Evolutionary conservation across 2,888 invertebrate species (phyloP).

Genomic region (Linnaemya tessellans): DNA sequence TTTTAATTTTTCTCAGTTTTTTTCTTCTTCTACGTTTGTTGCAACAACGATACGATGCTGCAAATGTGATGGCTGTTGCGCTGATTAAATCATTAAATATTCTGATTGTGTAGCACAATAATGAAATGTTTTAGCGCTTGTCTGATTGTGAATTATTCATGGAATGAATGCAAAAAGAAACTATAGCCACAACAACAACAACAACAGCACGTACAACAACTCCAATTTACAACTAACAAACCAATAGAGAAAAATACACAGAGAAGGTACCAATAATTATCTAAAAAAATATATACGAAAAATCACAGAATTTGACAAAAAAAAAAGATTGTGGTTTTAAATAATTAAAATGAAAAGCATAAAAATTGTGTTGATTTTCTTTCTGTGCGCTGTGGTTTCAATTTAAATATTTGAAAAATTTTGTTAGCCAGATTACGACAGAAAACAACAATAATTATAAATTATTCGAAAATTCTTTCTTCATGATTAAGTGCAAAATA

Average conservation of each 20-base stretch:
- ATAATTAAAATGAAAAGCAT: slow-evolving; percentile 59
- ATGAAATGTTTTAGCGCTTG: slow-evolving; percentile 83
- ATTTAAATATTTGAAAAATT: slow-evolving; percentile 56
- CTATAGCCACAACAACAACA: slow-evolving; percentile 13
- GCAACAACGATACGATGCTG: slow-evolving; percentile 66
- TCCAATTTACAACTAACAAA: slow-evolving; percentile 63
- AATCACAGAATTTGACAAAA: slow-evolving; percentile 50
- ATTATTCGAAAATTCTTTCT: slow-evolving; percentile 12
- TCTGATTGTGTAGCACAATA: slow-evolving; percentile 83
- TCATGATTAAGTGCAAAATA: neutral
- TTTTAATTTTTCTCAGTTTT: slow-evolving; percentile 47
- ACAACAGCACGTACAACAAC: slow-evolving; percentile 34
- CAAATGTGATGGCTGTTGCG: slow-evolving; percentile 73
- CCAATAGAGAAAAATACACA: slow-evolving; percentile 40
- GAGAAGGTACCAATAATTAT: slow-evolving; percentile 58
- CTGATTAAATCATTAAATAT: slow-evolving; percentile 82
- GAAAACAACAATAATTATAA: slow-evolving; percentile 41
- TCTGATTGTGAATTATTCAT: slow-evolving; percentile 82
- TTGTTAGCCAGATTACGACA: slow-evolving; percentile 14
- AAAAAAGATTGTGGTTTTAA: slow-evolving; percentile 53
- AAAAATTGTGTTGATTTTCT: neutral
- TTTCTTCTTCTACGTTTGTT: no score
- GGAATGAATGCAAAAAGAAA: slow-evolving; percentile 79
- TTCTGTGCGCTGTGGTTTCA: neutral
- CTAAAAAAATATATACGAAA: slow-evolving; percentile 21